These are phyloP conservation scores for Pharmacophagus antenor DNA, from an alignment of 2,888 invertebrate species.

Conservation along the genomic window DNA sequence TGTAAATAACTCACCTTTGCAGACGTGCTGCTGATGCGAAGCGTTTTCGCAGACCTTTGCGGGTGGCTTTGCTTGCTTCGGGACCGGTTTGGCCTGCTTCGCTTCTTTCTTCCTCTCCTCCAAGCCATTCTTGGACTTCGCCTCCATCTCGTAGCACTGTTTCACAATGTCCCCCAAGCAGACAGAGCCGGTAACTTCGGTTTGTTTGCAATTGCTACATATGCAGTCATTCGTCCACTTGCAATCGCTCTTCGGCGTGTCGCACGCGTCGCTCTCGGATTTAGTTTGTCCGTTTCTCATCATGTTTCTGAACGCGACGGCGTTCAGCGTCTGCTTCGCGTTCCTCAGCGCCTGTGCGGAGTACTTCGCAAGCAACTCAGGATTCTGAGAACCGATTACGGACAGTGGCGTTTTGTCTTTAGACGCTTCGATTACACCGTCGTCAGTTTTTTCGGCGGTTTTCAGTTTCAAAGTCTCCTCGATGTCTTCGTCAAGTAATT, in stretches of 20 bases:
- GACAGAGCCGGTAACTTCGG: slow-evolving; percentile 41
- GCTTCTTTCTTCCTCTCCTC: slow-evolving; percentile 48
- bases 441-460: slow-evolving; percentile 31
- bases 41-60: slow-evolving; percentile 66
- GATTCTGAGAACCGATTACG: slow-evolving; percentile 51
- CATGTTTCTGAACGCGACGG: slow-evolving; percentile 64
- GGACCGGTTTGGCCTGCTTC: slow-evolving; percentile 47
- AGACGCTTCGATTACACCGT: slow-evolving; percentile 34
- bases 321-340: slow-evolving; percentile 66
- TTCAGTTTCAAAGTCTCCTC: slow-evolving; percentile 48
- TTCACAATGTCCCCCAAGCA: slow-evolving; percentile 58
- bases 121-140: slow-evolving; percentile 38
- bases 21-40: slow-evolving; percentile 68
- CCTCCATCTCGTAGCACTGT: slow-evolving; percentile 49
- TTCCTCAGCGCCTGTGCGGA: slow-evolving; percentile 66
- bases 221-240: slow-evolving; percentile 71
- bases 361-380: slow-evolving; percentile 65
- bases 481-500: slow-evolving; percentile 60
- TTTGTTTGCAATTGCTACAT: slow-evolving; percentile 58
- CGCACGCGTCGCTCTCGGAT: slow-evolving; percentile 65
- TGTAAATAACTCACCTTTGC: slow-evolving; percentile 71
- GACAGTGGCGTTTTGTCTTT: slow-evolving; percentile 41
- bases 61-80: slow-evolving; percentile 48
- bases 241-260: slow-evolving; percentile 63
- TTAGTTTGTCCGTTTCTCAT: slow-evolving; percentile 60